Percentiles rank a stretch among this genome's conserved stretches.
These are phyloP conservation scores for Sericinus montela DNA, from an alignment of 2,888 invertebrate species.

Conservation along the genomic window DNA sequence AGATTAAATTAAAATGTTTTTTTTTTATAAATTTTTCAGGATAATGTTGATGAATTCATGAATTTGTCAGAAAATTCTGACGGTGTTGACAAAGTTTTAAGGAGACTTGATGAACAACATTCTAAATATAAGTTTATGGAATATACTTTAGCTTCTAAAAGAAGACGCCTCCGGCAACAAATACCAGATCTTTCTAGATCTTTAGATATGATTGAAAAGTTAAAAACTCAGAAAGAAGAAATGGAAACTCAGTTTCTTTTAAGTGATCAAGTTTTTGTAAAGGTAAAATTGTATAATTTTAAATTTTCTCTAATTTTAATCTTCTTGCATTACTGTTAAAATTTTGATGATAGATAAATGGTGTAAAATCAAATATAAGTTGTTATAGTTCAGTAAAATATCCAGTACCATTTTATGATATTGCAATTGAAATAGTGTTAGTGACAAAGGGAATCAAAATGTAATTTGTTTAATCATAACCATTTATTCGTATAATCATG, in stretches of 20 bases:
- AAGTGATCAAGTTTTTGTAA: constrained; percentile 93
- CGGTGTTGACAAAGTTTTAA: constrained; percentile 91
- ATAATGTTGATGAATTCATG: constrained; percentile 98
- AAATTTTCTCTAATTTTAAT: too few species aligned
- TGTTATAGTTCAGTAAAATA: too few species aligned
- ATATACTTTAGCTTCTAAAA: constrained; percentile 91
- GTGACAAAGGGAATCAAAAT: too few species aligned
- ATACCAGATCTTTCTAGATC: constrained; percentile 97
- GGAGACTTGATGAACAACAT: constrained; percentile 94
- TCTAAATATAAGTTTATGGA: constrained; percentile 99
- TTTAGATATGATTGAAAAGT: constrained; percentile 93
- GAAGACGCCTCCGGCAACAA: constrained; percentile 91
- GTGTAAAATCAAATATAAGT: too few species aligned
- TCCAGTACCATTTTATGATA: too few species aligned
- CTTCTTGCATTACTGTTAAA: too few species aligned
- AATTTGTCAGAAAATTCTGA: constrained; percentile 87
- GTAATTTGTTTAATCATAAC: too few species aligned
- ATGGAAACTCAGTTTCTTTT: constrained; percentile 94
- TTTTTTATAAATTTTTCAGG: constrained; percentile 69
- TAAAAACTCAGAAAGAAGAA: constrained; percentile 88
- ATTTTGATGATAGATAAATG: too few species aligned
- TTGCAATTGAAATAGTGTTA: too few species aligned
- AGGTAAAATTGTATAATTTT: constrained; percentile 43
- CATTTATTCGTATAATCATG: too few species aligned
- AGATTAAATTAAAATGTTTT: too few species aligned